Conservation (phyloP, 2,888 invertebrate genomes). For the Pimpla rufipes region DNA sequence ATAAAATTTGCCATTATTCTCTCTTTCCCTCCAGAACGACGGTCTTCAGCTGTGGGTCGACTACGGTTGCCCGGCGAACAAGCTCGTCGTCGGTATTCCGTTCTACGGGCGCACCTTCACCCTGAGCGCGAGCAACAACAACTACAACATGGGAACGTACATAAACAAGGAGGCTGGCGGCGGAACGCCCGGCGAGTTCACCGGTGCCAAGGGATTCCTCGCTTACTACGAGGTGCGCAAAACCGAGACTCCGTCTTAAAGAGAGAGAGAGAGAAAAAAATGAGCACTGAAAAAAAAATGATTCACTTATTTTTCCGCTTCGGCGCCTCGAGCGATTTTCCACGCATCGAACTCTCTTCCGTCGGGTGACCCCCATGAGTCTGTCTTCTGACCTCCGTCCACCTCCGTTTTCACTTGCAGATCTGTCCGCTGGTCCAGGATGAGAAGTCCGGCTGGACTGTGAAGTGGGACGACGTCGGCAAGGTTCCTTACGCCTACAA, state of each 20-base stretch:
- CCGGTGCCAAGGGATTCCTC: constrained; percentile 94
- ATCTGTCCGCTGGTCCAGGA: constrained; percentile 92
- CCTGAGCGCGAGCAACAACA: constrained; percentile 92
- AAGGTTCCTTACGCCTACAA: constrained; percentile 95
- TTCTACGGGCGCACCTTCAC: constrained; percentile 96
- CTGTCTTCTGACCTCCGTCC: constrained; percentile 78
- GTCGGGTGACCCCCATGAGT: constrained; percentile 84
- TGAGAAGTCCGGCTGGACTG: constrained; percentile 91
- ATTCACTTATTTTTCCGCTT: not conserved
- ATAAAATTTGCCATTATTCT: not conserved
- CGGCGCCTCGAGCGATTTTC: not conserved
- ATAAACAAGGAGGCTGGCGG: constrained; percentile 97
- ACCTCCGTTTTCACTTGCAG: constrained; percentile 84
- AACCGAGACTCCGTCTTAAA: not conserved
- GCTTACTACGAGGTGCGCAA: constrained; percentile 92
- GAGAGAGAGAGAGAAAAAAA: not conserved
- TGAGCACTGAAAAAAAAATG: not conserved
- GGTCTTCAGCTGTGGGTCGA: constrained; percentile 95
- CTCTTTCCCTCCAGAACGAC: constrained; percentile 89
- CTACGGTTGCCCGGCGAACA: constrained; percentile 94
- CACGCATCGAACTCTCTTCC: no score
- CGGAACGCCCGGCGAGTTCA: constrained; percentile 94
- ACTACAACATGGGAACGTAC: constrained; percentile 94
- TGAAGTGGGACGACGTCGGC: constrained; percentile 93
- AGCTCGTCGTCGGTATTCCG: constrained; percentile 95